Percentiles rank a stretch among this genome's conserved stretches.
Evolutionary conservation across 2,797 vertebrate genomes (phyloP).

Genomic region (Mormyrus hasselquistii): DNA sequence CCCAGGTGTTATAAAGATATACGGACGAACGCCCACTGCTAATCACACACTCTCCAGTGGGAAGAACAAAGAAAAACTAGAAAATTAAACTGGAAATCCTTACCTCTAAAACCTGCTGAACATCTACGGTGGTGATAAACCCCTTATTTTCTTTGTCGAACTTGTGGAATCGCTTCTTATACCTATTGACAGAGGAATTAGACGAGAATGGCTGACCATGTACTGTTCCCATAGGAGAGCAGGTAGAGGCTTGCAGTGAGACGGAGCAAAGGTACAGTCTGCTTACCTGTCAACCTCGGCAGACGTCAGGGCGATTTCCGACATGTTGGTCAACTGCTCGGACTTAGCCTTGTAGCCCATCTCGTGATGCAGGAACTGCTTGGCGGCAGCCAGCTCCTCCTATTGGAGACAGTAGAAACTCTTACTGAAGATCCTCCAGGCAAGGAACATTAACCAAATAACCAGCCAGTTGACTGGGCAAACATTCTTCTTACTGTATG

Average conservation of each 20-base stretch:
- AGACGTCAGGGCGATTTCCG: conserved; percentile 63
- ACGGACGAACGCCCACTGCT: conserved; percentile 26
- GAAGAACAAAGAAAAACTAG: conserved; percentile 31
- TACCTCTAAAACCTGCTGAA: conserved; percentile 72
- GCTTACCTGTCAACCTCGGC: conserved; percentile 66
- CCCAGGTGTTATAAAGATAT: conserved; percentile 38
- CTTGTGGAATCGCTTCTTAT: conserved; percentile 72
- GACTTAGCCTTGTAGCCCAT: conserved; percentile 75
- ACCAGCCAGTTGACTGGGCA: background rate
- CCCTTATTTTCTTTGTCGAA: conserved; percentile 75
- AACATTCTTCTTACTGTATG: background rate
- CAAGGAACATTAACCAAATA: background rate
- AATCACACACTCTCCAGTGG: conserved; percentile 25
- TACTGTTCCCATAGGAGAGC: background rate
- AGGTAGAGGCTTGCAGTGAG: background rate
- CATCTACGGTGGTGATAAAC: conserved; percentile 70
- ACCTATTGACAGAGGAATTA: conserved; percentile 48
- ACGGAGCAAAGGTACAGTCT: background rate
- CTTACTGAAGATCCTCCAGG: background rate
- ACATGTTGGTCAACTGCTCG: conserved; percentile 64
- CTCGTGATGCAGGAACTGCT: conserved; percentile 66
- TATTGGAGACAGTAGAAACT: conserved; percentile 34
- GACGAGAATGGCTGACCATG: background rate
- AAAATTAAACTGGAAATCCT: conserved; percentile 22
- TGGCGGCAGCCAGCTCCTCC: conserved; percentile 63